Percentiles rank a stretch among this genome's conserved stretches.
These are phyloP conservation scores for Eristalinus aeneus DNA, from an alignment of 2,888 invertebrate genomes.

Conservation along the genomic window DNA sequence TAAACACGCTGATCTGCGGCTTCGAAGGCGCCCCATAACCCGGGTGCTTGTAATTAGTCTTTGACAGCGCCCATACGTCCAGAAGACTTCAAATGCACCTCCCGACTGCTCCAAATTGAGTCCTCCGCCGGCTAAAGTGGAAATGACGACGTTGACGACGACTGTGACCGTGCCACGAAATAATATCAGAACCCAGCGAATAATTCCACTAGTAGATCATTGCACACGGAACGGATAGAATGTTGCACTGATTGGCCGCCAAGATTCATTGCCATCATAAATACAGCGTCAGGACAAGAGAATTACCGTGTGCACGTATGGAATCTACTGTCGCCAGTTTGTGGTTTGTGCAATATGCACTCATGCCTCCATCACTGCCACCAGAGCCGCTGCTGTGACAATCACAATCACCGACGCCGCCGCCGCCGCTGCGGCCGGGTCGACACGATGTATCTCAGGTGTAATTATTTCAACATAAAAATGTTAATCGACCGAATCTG, in stretches of 20 bases:
- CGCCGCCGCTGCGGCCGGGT: conserved; percentile 44
- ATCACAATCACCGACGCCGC: background rate
- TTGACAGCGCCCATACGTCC: conserved; percentile 50
- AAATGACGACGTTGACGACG: conserved; percentile 5
- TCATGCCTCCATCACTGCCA: conserved; percentile 13
- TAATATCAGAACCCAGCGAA: conserved; percentile 45
- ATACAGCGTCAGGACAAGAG: conserved; percentile 60
- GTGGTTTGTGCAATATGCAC: conserved; percentile 59
- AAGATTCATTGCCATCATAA: conserved; percentile 58
- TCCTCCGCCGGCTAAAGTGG: conserved; percentile 24
- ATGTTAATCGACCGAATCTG: conserved; percentile 70
- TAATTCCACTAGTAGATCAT: conserved; percentile 1
- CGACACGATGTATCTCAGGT: conserved; percentile 67
- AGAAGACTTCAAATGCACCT: conserved; percentile 49
- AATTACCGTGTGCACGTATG: conserved; percentile 39
- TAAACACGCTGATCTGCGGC: conserved; percentile 55
- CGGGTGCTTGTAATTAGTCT: conserved; percentile 64
- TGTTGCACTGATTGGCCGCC: conserved; percentile 48
- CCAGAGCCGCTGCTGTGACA: background rate
- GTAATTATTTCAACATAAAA: conserved; percentile 71
- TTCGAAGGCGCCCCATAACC: conserved; percentile 38
- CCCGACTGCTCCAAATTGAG: conserved; percentile 57
- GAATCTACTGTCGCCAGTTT: conserved; percentile 33
- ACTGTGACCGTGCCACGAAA: conserved; percentile 38
- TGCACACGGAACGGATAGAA: conserved; percentile 37